Conservation (phyloP, 2,797 vertebrate genomes). For the Poeciliopsis turneri region DNA sequence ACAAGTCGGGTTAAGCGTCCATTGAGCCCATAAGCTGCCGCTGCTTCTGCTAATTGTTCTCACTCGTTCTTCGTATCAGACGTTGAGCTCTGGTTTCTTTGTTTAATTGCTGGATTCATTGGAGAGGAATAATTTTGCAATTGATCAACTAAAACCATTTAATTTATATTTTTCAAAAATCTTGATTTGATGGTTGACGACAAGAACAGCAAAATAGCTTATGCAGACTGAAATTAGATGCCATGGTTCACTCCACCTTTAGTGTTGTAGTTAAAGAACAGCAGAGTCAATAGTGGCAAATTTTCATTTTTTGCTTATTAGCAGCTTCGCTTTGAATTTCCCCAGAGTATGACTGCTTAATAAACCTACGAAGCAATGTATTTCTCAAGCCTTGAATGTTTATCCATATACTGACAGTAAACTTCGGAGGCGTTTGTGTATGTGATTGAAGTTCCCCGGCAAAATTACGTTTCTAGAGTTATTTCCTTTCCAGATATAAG, state of each 20-base stretch:
- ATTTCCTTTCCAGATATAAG: constrained; percentile 28
- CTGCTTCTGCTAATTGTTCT: not conserved
- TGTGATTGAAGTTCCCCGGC: not conserved
- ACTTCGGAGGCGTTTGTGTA: not conserved
- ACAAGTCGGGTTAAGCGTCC: not conserved
- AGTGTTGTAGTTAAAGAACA: not conserved
- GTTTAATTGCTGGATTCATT: not conserved
- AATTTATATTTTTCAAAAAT: not conserved
- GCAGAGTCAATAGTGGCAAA: not conserved
- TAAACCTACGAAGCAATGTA: not conserved
- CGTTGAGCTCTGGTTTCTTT: not conserved
- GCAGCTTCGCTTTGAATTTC: not conserved
- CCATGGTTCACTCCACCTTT: not conserved
- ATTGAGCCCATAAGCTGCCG: not conserved
- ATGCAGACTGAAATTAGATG: not conserved
- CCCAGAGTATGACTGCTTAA: not conserved
- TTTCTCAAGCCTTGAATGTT: not conserved
- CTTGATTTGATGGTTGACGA: not conserved
- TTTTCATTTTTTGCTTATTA: not conserved
- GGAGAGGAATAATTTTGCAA: not conserved
- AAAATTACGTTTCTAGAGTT: not conserved
- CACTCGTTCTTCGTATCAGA: not conserved
- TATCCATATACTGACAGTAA: not conserved
- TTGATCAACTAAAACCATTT: not conserved
- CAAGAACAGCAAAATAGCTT: not conserved